These are phyloP conservation scores for Chrysaora quinquecirrha DNA, from an alignment of 30 jellyfish, hydroid and myxozoan genomes.

Conservation along the genomic window DNA sequence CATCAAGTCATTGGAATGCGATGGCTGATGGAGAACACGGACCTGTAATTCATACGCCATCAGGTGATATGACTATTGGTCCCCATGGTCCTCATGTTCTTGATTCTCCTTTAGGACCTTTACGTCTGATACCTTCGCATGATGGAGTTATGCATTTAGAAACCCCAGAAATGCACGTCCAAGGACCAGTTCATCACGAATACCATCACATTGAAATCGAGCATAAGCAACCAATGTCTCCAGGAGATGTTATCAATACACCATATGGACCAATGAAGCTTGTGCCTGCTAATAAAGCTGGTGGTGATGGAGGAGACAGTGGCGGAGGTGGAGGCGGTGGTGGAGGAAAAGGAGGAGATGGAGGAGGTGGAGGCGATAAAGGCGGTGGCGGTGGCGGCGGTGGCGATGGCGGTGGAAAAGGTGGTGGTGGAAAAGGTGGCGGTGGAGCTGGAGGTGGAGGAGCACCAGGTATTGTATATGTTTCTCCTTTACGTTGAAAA, in stretches of 20 bases:
- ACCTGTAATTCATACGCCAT: slow-evolving; percentile 76
- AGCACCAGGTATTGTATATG: slow-evolving; percentile 49
- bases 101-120: slow-evolving; percentile 94
- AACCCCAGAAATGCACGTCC: slow-evolving; percentile 86
- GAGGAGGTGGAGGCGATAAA: slow-evolving; percentile 56
- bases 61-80: slow-evolving; percentile 85
- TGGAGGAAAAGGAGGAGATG: slow-evolving; percentile 77
- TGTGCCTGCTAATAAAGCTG: slow-evolving; percentile 94
- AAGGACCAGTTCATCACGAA: slow-evolving; percentile 95
- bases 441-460: slow-evolving; percentile 83
- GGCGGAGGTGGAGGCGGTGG: slow-evolving; percentile 83
- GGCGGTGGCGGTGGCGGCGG: slow-evolving; percentile 69
- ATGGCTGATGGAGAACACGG: slow-evolving; percentile 71
- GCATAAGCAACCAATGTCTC: slow-evolving; percentile 77
- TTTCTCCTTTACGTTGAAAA: background rate
- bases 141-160: slow-evolving; percentile 95
- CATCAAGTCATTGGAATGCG: slow-evolving; percentile 71
- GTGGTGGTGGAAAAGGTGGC: slow-evolving; percentile 74
- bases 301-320: slow-evolving; percentile 77
- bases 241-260: slow-evolving; percentile 87
- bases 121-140: slow-evolving; percentile 84
- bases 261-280: slow-evolving; percentile 97
- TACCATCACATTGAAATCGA: slow-evolving; percentile 80
- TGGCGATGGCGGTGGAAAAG: slow-evolving; percentile 68
- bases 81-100: slow-evolving; percentile 83